Evolutionary conservation across 2,797 vertebrate genomes (phyloP), one percentile per base, ranked within the genome.

Genomic region (Rallus crepitans): DNA sequence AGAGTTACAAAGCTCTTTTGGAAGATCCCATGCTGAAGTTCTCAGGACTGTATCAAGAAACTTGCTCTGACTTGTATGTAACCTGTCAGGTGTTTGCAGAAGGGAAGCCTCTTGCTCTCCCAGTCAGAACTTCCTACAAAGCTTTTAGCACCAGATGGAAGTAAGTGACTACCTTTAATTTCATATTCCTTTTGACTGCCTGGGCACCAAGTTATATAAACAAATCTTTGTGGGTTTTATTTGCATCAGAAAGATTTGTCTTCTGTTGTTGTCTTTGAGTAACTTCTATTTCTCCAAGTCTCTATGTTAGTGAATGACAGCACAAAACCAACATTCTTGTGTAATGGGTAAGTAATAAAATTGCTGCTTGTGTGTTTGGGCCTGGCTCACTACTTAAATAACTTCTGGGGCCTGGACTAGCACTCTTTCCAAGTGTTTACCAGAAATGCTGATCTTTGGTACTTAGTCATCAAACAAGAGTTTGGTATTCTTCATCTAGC

Each of bases 111-210:
- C 98, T 99, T 19, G 99, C 99, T 11, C 98, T 99, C 76, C 99
- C 99, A 0, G 99, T 99, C 68, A 99, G 99, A 95, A 99, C 99
- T 27, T 99, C 99, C 4, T 99, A 99, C 97, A 99, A 99, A 96
- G 99, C 99, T 4, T 99, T 99, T 97, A 99, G 99, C 98, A 99
- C 99, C 50, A 98, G 99, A 35, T 99, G 99, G 99, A 99, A 99
- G 99, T 99, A 98, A 99, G 99, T 98, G 37, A 18, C 37, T 94
- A 8, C 25, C 10, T 53, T 60, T 40, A 82, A 48, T 90, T 78
- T 92, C 6, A 19, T 86, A 31, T 78, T 70, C 16, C 11, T 75
- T 16, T 31, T n/a, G 17, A 30, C 27, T 68, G 15, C 5, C 7
- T 11, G 4, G 12, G 2, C 15, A 66, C 73, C 31, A 45, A 19